phyloP scores from a whole-genome alignment of 1,140 invertebrate genomes.

The Euborellia annulipes region DNA sequence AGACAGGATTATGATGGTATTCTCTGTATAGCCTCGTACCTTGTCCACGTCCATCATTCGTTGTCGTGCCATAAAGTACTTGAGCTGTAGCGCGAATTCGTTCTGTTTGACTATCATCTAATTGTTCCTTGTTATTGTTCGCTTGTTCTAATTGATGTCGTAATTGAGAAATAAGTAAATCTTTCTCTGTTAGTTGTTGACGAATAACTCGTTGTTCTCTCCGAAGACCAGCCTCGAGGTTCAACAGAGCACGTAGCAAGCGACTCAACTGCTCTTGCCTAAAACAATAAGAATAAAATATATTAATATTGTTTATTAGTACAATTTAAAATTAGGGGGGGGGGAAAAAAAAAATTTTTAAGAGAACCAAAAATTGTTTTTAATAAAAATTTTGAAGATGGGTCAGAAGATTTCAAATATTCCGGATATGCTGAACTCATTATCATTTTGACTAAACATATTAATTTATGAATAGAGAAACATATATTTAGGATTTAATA shows the following conservation, averaged over 20 bases:
- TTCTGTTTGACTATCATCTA: not conserved
- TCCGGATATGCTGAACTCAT: no score
- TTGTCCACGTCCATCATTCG: not conserved
- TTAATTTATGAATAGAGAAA: no score
- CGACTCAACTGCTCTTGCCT: slow-evolving; percentile 47
- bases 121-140: not conserved
- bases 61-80: not conserved
- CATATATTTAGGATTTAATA: no score
- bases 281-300: no score
- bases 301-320: no score
- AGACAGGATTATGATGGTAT: slow-evolving; percentile 48
- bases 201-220: slow-evolving; percentile 56
- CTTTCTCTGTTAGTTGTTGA: slow-evolving; percentile 47
- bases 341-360: no score
- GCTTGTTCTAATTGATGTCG: not conserved
- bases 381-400: no score
- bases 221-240: slow-evolving; percentile 51
- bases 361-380: no score
- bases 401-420: no score
- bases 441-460: no score
- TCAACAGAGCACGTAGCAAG: slow-evolving; percentile 46
- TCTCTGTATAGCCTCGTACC: slow-evolving; percentile 8
- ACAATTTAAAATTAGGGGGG: no score
- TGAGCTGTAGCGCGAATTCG: not conserved
- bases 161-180: not conserved